Evolutionary conservation across 2,113 vertebrate species (phyloP), one percentile per base, ranked within the genome.

Genomic region (Mesoclemmys tuberculata): DNA sequence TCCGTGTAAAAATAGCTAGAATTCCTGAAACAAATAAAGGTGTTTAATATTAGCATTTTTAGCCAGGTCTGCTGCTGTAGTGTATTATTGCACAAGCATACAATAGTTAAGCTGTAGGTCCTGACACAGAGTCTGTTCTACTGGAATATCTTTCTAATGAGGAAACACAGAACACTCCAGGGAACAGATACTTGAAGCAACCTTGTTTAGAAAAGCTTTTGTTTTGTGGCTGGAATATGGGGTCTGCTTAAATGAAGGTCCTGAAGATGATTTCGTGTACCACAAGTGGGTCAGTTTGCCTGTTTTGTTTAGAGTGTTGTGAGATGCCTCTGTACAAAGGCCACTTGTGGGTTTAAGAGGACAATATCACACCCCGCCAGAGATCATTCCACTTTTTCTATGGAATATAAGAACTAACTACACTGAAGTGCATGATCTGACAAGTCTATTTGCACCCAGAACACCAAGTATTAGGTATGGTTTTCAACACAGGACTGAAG

Each of bases 11-110:
- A 95, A 90, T 90, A 92, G 88, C 46, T 88, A 84, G 51, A 96
- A 96, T 92, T 96, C 83, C 75, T 96, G 8, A 58, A 84, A 91
- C 71, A 86, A 48, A 92, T 55, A 78, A 92, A 90, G 80, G 16
- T 52, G 87, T 92, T 80, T 44, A 87, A 56, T 31, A 29, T 84
- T 10, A 75, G 9, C 21, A 48, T 88, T 94, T 95, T 80, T 44
- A 75, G 18, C 51, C 89, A 82, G 52, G 9, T 90, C 89, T 95
- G 88, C 6, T 14, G 26, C 19, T 51, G 1, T 31, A 82, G 21
- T 54, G 26, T 80, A 9, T 81, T 94, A 89, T 77, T 95, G 51
- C 58, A 41, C 22, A 58, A 91, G 58, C 38, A 96, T 64, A 64
- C 18, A 81, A 27, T 54, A 82, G 12, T 86, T 91, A 84, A 82